A percentile compares a stretch with the other conserved stretches of the same genome.
Evolutionary conservation across 2,113 vertebrate species (phyloP).

Genomic region (Poeciliopsis turrubarensis): DNA sequence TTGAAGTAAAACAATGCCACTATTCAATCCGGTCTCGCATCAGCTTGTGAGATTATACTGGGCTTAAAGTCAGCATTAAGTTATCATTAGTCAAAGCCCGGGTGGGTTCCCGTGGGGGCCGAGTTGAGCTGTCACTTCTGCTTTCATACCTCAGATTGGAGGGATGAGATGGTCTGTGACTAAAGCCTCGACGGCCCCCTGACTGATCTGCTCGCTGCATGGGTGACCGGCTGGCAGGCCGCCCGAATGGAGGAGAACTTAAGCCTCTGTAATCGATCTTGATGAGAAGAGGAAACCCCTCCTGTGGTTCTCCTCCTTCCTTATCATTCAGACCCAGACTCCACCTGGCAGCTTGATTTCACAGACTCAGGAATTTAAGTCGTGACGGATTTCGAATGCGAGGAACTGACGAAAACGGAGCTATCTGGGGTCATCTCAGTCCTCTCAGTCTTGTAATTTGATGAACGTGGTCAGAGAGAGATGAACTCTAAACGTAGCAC

Average conservation of each 20-base stretch:
- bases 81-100: conserved; percentile 64
- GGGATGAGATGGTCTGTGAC: conserved; percentile 55
- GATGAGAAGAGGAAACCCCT: conserved; percentile 58
- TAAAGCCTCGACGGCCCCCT: conserved; percentile 62
- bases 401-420: conserved; percentile 57
- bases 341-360: conserved; percentile 70
- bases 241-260: conserved; percentile 30
- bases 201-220: conserved; percentile 42
- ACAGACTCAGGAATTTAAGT: conserved; percentile 59
- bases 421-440: conserved; percentile 49
- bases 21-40: conserved; percentile 33
- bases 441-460: conserved; percentile 21
- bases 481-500: background rate
- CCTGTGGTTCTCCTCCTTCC: conserved; percentile 50
- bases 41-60: conserved; percentile 34
- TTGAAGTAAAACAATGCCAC: conserved; percentile 31
- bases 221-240: conserved; percentile 53
- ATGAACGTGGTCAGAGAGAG: conserved; percentile 16
- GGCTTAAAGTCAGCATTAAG: conserved; percentile 47
- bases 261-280: conserved; percentile 71
- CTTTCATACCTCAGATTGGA: conserved; percentile 55
- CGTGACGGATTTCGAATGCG: conserved; percentile 55
- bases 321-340: conserved; percentile 59
- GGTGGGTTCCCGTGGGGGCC: conserved; percentile 17
- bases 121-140: conserved; percentile 49